A percentile compares a stretch with the other conserved stretches of the same genome.
These are phyloP conservation scores for Ciconia stormi DNA, from an alignment of 2,113 vertebrate genomes.

Conservation along the genomic window DNA sequence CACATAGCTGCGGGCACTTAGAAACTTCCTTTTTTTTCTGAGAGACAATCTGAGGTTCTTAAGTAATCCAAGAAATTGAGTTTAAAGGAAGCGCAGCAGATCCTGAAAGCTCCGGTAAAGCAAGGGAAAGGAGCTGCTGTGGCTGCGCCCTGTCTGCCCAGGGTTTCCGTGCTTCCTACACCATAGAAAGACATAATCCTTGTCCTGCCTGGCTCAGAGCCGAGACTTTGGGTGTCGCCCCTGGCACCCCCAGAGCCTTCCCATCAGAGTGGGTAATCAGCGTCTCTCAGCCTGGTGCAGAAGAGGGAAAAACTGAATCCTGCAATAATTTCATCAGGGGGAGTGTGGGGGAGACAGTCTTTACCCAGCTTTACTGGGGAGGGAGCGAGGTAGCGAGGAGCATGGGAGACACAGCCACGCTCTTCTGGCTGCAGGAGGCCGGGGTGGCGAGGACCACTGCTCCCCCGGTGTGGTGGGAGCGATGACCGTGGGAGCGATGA, in stretches of 20 bases:
- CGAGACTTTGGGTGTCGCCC: not conserved
- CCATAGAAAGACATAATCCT: not conserved
- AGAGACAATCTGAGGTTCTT: not conserved
- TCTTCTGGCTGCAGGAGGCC: not conserved
- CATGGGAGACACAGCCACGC: not conserved
- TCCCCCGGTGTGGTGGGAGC: not conserved
- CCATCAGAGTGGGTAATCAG: not conserved
- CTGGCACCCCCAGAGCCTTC: not conserved
- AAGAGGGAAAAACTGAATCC: not conserved
- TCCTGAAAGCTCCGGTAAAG: not conserved
- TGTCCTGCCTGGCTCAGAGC: not conserved
- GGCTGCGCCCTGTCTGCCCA: not conserved
- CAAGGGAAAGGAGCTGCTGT: not conserved
- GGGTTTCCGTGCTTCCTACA: accelerated
- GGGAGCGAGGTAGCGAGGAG: not conserved
- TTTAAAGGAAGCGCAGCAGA: not conserved
- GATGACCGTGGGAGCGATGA: no score
- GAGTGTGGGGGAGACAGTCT: not conserved
- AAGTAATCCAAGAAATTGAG: not conserved
- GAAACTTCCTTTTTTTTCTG: not conserved
- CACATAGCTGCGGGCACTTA: not conserved
- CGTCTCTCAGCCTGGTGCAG: accelerated
- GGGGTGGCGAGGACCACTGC: accelerated
- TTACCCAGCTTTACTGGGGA: not conserved
- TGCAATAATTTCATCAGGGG: not conserved